phyloP scores from a whole-genome alignment of 1,140 invertebrate genomes.

The Pseudomyrmex flavicornis region DNA sequence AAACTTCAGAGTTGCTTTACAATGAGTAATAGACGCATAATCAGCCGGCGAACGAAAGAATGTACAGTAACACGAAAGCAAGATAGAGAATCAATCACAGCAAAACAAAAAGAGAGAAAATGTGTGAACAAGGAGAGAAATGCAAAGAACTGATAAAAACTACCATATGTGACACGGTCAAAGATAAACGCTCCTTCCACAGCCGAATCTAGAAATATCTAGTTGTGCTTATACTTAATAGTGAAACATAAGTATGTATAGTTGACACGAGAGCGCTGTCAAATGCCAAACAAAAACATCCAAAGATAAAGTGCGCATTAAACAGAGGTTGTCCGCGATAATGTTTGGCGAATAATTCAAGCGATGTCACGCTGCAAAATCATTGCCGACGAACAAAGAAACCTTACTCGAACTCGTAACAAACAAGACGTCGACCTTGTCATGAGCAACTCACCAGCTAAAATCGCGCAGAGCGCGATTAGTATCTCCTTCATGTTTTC shows the following conservation, averaged over 20 bases:
- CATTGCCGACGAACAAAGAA: slow-evolving; percentile 29
- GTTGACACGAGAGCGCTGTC: background rate
- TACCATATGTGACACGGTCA: background rate
- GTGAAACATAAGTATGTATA: background rate
- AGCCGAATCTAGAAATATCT: background rate
- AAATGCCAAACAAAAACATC: slow-evolving; percentile 1
- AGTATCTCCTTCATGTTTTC: slow-evolving; percentile 77
- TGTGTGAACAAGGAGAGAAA: background rate
- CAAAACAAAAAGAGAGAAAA: background rate
- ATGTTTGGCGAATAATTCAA: no score
- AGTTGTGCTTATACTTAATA: background rate
- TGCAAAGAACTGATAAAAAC: background rate
- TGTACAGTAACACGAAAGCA: background rate
- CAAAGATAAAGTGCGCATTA: slow-evolving; percentile 4
- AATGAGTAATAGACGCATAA: slow-evolving; percentile 46
- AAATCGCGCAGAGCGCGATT: slow-evolving; percentile 78
- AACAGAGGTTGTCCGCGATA: background rate
- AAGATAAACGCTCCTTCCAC: background rate
- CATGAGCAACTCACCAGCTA: slow-evolving; percentile 77
- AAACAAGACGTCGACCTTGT: background rate
- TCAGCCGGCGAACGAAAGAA: slow-evolving; percentile 1
- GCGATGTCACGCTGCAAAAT: background rate
- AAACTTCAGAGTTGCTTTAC: slow-evolving; percentile 36
- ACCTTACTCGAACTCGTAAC: background rate
- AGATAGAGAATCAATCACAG: background rate